Evolutionary conservation across 1,140 invertebrate genomes (phyloP), one percentile per base, ranked within the genome.

Genomic region (Cephus cinctus): DNA sequence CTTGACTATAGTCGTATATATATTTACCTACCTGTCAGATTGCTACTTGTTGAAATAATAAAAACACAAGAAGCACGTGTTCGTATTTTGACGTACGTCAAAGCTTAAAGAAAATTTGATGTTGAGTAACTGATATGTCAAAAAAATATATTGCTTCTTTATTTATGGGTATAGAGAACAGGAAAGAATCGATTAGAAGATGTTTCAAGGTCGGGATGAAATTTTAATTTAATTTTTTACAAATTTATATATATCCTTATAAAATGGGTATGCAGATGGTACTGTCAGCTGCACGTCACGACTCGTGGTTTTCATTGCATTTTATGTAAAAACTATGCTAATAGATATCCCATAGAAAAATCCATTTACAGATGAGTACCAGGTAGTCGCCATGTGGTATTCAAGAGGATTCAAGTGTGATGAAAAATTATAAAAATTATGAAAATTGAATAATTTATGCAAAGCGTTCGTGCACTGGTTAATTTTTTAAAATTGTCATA

Each of bases 291-390:
- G 49, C 50, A 59, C 55, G 54, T 47, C 56, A 43, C 41, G 27
- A 40, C 61, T 56, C 39, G 57, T 53, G n/a, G n/a, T n/a, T 12
- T 30, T 12, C 27, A 9, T 12, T 30, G 60, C 60, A 69, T 70
- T 69, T n/a, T 70, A 74, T 69, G 69, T 64, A 67, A 71, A 70
- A 72, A 69, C 64, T 73, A 71, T 73, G 69, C 67, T 69, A 73
- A 73, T 73, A 73, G 65, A 71, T 68, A 74, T 73, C 71, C 61
- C 63, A 63, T 47, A 57, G 63, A 65, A 64, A 67, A 71, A 66
- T 70, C 62, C 54, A 71, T 68, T 71, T 54, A 46, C 47, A 42
- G 39, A 47, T 31, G 23, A 45, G 19, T 16, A 15, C 9, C n/a
- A 32, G 4, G 30, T 34, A 34, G 38, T n/a, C n/a, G n/a, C n/a